Percentiles rank a stretch among this genome's conserved stretches.
Evolutionary conservation across 2,797 vertebrate species (phyloP).

Genomic region (Sebastes kiyomatsui): DNA sequence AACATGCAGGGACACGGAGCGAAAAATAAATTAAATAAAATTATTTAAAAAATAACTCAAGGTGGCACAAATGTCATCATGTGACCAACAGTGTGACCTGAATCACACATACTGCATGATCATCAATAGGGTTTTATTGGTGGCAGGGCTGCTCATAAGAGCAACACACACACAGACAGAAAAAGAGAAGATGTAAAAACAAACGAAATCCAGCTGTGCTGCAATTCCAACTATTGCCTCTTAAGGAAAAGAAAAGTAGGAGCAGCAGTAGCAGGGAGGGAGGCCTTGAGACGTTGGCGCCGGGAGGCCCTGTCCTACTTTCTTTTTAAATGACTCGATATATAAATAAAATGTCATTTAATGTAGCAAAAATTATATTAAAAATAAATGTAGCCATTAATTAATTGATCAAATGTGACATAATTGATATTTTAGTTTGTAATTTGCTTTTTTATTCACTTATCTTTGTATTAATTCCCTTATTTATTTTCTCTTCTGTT

Average conservation of each 20-base stretch:
- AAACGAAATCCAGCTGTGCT: not conserved
- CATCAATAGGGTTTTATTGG: too few relatives aligned
- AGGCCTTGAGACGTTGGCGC: fast-evolving
- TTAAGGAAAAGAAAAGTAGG: not conserved
- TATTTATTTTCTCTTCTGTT: too few relatives aligned
- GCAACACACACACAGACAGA: not conserved
- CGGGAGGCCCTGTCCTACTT: too few relatives aligned
- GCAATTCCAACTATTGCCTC: not conserved
- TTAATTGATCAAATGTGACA: too few relatives aligned
- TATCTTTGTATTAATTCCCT: too few relatives aligned
- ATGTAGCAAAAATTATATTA: too few relatives aligned
- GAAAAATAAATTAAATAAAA: not conserved
- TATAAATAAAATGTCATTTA: too few relatives aligned
- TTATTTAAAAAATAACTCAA: not conserved
- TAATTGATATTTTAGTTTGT: too few relatives aligned
- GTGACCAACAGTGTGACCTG: not conserved
- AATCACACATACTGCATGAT: not conserved
- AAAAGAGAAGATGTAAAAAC: not conserved
- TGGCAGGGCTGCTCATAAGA: not conserved
- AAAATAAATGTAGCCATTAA: too few relatives aligned
- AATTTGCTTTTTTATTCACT: too few relatives aligned
- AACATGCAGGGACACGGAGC: not conserved
- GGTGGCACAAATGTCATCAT: not conserved
- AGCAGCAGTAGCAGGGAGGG: not conserved
- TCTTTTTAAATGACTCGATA: too few relatives aligned